A percentile compares a stretch with the other conserved stretches of the same genome.
Conservation (phyloP, 2,797 vertebrate species). For the Acanthopagrus latus region DNA sequence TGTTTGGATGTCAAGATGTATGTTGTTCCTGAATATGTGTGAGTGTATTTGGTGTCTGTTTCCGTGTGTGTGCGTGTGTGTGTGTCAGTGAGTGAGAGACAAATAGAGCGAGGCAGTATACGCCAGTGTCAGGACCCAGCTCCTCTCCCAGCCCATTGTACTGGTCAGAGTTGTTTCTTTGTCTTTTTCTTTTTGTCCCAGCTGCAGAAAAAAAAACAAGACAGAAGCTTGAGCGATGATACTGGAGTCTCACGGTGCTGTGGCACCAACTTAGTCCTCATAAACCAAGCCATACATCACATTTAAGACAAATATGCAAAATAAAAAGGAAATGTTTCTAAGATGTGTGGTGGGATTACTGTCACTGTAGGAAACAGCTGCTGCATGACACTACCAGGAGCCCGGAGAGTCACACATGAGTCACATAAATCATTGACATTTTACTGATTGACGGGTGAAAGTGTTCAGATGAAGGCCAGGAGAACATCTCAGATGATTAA, state of each 20-base stretch:
- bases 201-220: slow-evolving; percentile 50
- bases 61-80: slow-evolving; percentile 21
- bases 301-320: slow-evolving; percentile 77
- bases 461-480: not conserved
- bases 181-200: slow-evolving; percentile 40
- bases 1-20: slow-evolving; percentile 48
- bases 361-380: not conserved
- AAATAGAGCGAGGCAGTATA: slow-evolving; percentile 45
- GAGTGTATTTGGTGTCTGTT: slow-evolving; percentile 31
- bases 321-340: slow-evolving; percentile 71
- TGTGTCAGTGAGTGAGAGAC: slow-evolving; percentile 34
- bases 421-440: not conserved
- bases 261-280: slow-evolving; percentile 53
- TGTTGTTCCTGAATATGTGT: slow-evolving; percentile 40
- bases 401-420: slow-evolving; percentile 15
- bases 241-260: slow-evolving; percentile 41
- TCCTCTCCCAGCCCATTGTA: slow-evolving; percentile 56
- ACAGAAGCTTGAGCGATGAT: slow-evolving; percentile 41
- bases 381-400: not conserved
- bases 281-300: slow-evolving; percentile 78
- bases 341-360: not conserved
- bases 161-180: slow-evolving; percentile 58
- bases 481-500: not conserved
- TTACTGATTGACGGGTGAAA: not conserved
- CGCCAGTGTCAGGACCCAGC: slow-evolving; percentile 56